Base-by-base conservation (phyloP, 2,888 invertebrate genomes). In the Ptychoptera albimana region DNA sequence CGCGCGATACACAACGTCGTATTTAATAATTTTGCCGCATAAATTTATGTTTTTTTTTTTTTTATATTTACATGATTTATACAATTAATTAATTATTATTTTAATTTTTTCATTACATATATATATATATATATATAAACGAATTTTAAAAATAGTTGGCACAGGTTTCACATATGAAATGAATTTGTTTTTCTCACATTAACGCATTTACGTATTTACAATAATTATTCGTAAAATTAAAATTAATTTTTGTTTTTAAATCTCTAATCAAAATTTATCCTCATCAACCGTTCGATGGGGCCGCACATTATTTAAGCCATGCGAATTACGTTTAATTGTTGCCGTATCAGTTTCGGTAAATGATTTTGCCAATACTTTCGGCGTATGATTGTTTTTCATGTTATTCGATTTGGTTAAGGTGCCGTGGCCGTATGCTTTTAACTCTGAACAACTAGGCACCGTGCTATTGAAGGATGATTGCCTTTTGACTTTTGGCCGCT, bases 271-370 rank as follows among this genome's bases (percentile, higher is more conserved):
- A 50, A 65, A 65, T 51, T 64, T 65, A 46, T 65, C 64, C 46
- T 65, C 65, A 41, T 65, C 65, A 36, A 63, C 48, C 12, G 43
- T 46, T 36, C 50, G 60, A 48, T 58, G 58, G 8, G 57, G 52
- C 23, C 64, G 56, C 45, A 34, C 77, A 56, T 81, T 81, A 23
- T 79, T 78, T 44, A 73, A 58, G 48, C 68, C 71, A 64, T 83
- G 70, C 52, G 84, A 82, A 60, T 85, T 83, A 41, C 85, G 67
- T 52, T 82, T 75, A 35, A 85, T 61, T 0, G 84, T 84, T 12
- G 82, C 79, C 43, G 81, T 77, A 57, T 86, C 85, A 56, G 82
- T 85, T 48, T 82, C 82, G 39, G 71, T 73, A 54, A 74, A 73
- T 48, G 72, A 78, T 61, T 79, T 84, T 31, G 74, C 75, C 57